A percentile compares a stretch with the other conserved stretches of the same genome.
Evolutionary conservation across 2,888 invertebrate species (phyloP).

Genomic region (Heterodera filipjevi): DNA sequence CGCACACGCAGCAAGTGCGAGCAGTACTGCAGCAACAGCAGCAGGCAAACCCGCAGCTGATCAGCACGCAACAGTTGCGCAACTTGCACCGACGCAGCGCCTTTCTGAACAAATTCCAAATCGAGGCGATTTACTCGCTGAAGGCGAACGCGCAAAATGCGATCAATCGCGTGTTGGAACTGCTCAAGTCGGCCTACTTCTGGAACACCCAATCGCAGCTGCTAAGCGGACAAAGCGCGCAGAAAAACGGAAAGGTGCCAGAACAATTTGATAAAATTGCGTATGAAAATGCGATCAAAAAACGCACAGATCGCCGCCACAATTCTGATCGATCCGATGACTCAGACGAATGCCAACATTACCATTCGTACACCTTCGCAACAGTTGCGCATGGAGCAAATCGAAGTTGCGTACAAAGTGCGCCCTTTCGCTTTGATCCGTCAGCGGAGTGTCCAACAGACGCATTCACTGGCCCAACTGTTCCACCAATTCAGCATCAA

Average conservation of each 20-base stretch:
- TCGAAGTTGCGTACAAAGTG: slow-evolving; percentile 39
- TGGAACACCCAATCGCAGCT: slow-evolving; percentile 42
- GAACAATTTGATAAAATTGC: not conserved
- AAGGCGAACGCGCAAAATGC: slow-evolving; percentile 40
- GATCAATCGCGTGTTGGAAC: slow-evolving; percentile 43
- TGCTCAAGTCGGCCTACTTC: slow-evolving; percentile 52
- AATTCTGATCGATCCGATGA: slow-evolving; percentile 56
- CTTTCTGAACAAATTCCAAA: slow-evolving; percentile 61
- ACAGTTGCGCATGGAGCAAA: slow-evolving; percentile 43
- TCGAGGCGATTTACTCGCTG: slow-evolving; percentile 49
- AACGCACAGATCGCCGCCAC: slow-evolving; percentile 39
- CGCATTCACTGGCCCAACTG: slow-evolving; percentile 37
- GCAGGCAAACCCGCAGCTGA: not conserved
- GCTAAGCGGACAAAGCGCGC: slow-evolving; percentile 31
- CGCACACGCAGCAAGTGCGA: slow-evolving; percentile 24
- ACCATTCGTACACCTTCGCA: slow-evolving; percentile 53
- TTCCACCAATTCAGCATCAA: slow-evolving; percentile 19
- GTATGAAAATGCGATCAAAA: not conserved
- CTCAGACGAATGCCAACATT: slow-evolving; percentile 53
- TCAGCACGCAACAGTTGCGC: slow-evolving; percentile 3
- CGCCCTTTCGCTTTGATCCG: slow-evolving; percentile 31
- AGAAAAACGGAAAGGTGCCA: slow-evolving; percentile 1
- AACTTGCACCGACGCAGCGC: slow-evolving; percentile 40
- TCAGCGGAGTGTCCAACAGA: slow-evolving; percentile 18
- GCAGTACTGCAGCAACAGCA: slow-evolving; percentile 9